These are phyloP conservation scores for Melierax canorus DNA, from an alignment of 2,113 vertebrate genomes.

Conservation along the genomic window DNA sequence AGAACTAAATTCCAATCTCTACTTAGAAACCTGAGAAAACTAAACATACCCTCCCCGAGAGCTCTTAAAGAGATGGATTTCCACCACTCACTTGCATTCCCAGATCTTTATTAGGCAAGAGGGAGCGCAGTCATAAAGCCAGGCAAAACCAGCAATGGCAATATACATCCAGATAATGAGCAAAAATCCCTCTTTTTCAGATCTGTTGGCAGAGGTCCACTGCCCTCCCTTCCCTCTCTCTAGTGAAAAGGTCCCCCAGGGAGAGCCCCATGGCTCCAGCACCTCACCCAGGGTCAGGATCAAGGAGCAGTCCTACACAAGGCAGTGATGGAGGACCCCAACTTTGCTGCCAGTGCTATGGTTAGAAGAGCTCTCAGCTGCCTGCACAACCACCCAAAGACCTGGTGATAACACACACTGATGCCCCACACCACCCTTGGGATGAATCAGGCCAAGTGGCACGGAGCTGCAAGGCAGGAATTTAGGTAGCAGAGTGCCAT, in stretches of 20 bases:
- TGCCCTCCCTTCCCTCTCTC: neutral
- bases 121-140: slow-evolving; percentile 22
- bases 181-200: neutral
- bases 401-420: neutral
- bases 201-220: neutral
- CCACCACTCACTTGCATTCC: slow-evolving; percentile 25
- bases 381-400: neutral
- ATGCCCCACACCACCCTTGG: too few species aligned
- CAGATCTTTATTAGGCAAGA: slow-evolving; percentile 45
- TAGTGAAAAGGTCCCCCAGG: neutral
- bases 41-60: slow-evolving; percentile 1
- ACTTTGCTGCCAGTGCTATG: neutral
- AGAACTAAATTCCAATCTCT: slow-evolving; percentile 47
- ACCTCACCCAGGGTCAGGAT: neutral
- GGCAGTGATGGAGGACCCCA: fast-evolving
- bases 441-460: neutral
- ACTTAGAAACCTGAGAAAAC: slow-evolving; percentile 54
- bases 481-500: neutral
- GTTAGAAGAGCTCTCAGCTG: neutral
- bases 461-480: neutral
- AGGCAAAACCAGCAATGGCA: slow-evolving; percentile 19
- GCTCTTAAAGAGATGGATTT: slow-evolving; percentile 54
- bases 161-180: slow-evolving; percentile 39
- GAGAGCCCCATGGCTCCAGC: neutral
- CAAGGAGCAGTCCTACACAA: neutral